phyloP scores from a whole-genome alignment of 2,113 vertebrate genomes.

The Vireo altiloquus region DNA sequence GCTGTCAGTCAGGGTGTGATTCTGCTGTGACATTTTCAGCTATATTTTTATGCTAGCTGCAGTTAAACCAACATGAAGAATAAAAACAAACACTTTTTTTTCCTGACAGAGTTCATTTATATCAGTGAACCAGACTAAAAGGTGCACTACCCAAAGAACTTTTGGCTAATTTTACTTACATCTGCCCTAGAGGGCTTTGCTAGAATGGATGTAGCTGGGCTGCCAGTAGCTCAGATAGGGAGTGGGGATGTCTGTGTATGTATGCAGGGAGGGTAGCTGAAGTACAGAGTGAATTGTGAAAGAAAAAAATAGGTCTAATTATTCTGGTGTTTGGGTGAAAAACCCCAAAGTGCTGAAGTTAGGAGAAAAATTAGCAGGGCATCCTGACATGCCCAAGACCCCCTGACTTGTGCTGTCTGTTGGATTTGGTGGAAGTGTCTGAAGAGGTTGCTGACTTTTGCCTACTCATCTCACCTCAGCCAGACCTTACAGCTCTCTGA shows the following conservation, averaged over 20 bases:
- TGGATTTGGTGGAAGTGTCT: neutral
- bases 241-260: neutral
- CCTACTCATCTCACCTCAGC: neutral
- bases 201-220: neutral
- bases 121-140: constrained; percentile 4
- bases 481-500: neutral
- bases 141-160: neutral
- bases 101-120: neutral
- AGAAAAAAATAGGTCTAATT: neutral
- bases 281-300: neutral
- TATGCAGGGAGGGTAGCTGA: neutral
- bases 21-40: constrained; percentile 39
- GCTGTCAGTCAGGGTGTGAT: constrained; percentile 33
- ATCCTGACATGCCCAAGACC: neutral
- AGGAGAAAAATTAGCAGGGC: neutral
- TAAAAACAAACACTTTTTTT: constrained; percentile 4
- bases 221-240: neutral
- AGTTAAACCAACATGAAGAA: constrained; percentile 13
- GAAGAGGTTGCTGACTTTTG: neutral
- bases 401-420: neutral
- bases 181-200: neutral
- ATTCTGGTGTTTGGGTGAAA: neutral
- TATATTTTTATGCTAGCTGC: constrained; percentile 25
- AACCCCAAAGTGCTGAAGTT: neutral
- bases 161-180: neutral